phyloP scores from a whole-genome alignment of 2,888 invertebrate genomes.

The Pasiphila rectangulata region DNA sequence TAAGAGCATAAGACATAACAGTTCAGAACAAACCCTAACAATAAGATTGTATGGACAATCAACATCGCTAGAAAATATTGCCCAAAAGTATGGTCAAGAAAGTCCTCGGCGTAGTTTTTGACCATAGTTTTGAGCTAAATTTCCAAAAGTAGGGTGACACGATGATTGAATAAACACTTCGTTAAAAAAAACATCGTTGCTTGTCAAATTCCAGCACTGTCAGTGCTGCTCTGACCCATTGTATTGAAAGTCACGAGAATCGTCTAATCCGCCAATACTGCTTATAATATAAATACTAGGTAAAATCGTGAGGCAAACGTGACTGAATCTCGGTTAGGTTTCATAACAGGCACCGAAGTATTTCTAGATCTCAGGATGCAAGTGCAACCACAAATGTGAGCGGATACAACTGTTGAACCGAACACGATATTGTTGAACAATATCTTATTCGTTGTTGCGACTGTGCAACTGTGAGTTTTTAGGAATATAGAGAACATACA shows the following conservation, averaged over 20 bases:
- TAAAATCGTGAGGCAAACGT: constrained; percentile 46
- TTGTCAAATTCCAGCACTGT: not conserved
- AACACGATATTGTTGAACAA: constrained; percentile 20
- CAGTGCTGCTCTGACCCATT: too few species aligned
- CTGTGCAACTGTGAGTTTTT: not conserved
- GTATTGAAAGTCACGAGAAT: not conserved
- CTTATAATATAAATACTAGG: constrained; percentile 10
- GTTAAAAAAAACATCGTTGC: not conserved
- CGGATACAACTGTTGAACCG: constrained; percentile 24
- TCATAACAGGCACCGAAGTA: constrained; percentile 64
- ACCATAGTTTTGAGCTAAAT: too few species aligned
- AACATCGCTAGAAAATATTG: too few species aligned
- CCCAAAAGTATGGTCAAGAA: too few species aligned
- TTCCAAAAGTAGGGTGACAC: too few species aligned
- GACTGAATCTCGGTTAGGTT: constrained; percentile 54
- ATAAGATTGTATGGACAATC: too few species aligned
- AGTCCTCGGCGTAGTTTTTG: too few species aligned
- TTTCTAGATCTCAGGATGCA: constrained; percentile 60
- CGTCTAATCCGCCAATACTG: not conserved
- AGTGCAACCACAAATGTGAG: constrained; percentile 42
- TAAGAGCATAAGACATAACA: too few species aligned
- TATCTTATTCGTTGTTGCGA: constrained; percentile 11
- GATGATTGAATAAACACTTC: too few species aligned
- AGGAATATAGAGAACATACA: not conserved
- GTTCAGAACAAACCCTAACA: too few species aligned